phyloP scores from a whole-genome alignment of 2,888 invertebrate genomes.

The Cataglyphis albicans region DNA sequence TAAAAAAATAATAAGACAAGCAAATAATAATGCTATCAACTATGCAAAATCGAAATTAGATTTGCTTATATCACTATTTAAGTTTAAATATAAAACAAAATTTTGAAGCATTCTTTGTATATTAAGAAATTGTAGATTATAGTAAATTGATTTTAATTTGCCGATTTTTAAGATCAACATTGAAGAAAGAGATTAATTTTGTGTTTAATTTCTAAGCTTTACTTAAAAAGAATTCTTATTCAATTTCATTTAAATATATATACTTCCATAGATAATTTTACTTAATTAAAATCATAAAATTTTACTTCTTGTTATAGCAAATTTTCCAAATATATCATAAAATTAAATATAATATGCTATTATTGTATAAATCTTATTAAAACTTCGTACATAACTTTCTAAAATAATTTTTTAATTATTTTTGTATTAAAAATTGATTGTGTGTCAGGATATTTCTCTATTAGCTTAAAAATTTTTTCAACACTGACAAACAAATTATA shows the following conservation, averaged over 20 bases:
- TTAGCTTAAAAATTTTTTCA: background rate
- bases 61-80: background rate
- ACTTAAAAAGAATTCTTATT: background rate
- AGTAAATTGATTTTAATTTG: conserved; percentile 14
- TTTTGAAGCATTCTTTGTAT: background rate
- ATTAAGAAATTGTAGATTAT: background rate
- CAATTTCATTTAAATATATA: background rate
- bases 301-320: background rate
- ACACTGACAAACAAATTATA: background rate
- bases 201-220: background rate
- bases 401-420: background rate
- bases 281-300: background rate
- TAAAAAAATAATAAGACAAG: background rate
- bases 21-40: background rate
- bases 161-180: background rate
- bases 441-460: background rate
- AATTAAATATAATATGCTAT: background rate
- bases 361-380: background rate
- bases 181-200: background rate
- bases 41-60: background rate
- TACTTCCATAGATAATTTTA: background rate
- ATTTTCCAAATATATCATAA: background rate
- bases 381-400: background rate
- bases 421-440: background rate
- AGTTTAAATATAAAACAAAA: background rate